These are phyloP conservation scores for Temnothorax nylanderi DNA, from an alignment of 1,140 invertebrate species.

Conservation along the genomic window DNA sequence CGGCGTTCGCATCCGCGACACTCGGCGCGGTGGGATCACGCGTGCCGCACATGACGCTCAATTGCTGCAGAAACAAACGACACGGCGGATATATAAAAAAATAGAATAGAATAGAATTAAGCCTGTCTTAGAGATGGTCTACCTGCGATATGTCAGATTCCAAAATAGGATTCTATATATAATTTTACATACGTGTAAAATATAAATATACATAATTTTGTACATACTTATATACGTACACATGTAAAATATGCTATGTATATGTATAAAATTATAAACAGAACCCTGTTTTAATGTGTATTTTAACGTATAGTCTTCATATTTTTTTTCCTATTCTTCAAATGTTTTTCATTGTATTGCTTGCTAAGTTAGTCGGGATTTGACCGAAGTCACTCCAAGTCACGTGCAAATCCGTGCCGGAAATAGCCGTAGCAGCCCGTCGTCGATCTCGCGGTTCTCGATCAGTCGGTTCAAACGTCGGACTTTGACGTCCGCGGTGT, in stretches of 20 bases:
- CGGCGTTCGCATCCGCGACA: neutral
- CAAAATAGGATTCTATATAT: neutral
- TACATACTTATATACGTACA: too few relatives aligned
- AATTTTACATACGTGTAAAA: neutral
- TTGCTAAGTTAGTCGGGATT: neutral
- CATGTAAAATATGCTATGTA: too few relatives aligned
- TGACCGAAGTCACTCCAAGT: neutral
- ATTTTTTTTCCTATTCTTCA: neutral
- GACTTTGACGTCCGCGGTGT: neutral
- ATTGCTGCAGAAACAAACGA: conserved; percentile 73
- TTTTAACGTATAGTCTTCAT: neutral
- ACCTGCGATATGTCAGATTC: neutral
- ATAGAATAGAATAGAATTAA: too few relatives aligned
- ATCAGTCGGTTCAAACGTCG: neutral
- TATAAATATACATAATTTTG: too few relatives aligned
- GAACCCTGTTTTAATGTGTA: neutral
- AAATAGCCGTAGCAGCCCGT: neutral
- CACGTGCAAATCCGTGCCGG: neutral
- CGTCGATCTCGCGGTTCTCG: neutral
- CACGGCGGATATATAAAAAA: neutral
- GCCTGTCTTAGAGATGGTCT: too few relatives aligned
- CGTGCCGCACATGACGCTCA: conserved; percentile 73
- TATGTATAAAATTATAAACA: neutral
- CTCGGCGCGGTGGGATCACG: conserved; percentile 62
- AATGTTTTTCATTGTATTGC: neutral